Base-by-base conservation (phyloP, 2,888 invertebrate species). In the Myathropa florea region DNA sequence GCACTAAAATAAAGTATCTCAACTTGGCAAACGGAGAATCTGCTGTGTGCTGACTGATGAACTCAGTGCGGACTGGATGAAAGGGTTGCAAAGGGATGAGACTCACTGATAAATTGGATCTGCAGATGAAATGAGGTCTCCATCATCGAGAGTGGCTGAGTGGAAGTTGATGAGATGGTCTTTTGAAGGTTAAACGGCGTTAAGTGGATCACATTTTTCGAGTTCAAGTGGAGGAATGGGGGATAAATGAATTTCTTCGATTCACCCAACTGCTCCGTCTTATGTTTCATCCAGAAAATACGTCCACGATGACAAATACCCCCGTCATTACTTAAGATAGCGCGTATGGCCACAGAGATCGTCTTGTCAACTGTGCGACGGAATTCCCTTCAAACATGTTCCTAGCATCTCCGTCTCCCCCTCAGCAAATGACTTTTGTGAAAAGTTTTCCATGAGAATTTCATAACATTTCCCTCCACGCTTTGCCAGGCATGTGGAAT, bases 401-500 rank as follows among this genome's bases (percentile, higher is more conserved):
- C 7, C 46, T 39, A n/a, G 6, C 46, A 3, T 24, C 4, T 24
- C 24, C 3, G 12, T 57, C 57, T 57, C 23, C 9, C 21, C 1
- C 57, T 4, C 18, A 0, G 21, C 9, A 9, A 12, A 46, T n/a
- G 21, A 53, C 10, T 23, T 55, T 23, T 55, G 55, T 23, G 55
- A 10, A 39, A 46, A 18, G 18, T 46, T 46, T 18, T 18, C 4
- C n/a, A 46, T n/a, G 39, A 39, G 39, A 57, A 57, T 57, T 57
- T 57, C 24, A 57, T 57, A 57, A 57, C 1, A 12, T 24, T 57
- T 23, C 57, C 57, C 76, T 46, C 61, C 36, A 63, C 28, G 61
- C 70, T n/a, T 55, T 77, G 77, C 68, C 77, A 77, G 63, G 61
- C 70, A 23, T 28, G 61, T 63, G 70, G 70, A 77, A 77, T 76